Evolutionary conservation across 1,140 invertebrate genomes (phyloP), one percentile per base, ranked within the genome.

Genomic region (Camponotus floridanus): DNA sequence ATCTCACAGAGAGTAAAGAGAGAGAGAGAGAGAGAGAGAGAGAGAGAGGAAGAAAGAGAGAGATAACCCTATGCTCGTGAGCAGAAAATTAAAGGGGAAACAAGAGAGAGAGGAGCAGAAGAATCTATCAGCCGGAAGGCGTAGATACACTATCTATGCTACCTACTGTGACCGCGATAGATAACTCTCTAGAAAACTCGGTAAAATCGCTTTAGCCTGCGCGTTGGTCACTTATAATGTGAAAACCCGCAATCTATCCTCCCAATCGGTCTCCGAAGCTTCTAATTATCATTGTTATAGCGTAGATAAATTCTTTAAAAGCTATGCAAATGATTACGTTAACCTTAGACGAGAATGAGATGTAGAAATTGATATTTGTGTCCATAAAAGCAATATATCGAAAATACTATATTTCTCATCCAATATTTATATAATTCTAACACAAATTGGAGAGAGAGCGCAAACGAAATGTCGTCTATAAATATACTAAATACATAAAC

Each of bases 61-160:
- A 65, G 68, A 65, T 39, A 64, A 51, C 73, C 45, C 26, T 67
- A 4, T 8, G 48, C 18, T 78, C n/a, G 57, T 68, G 84, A 61
- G 55, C 36, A 80, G 64, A 48, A n/a, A 86, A 45, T 64, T 68
- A 86, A 68, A 86, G 84, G 80, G 76, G 33, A 79, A 79, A 39
- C 33, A 48, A 33, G 18, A 51, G 57, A 61, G 26, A 45, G 55
- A 39, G 64, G 62, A 88, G 73, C 8, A 73, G 36, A 80, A 86
- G 78, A 55, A 90, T 71, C 87, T 92, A 92, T 92, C 91, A 78
- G 71, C 92, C 92, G 92, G 92, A 93, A 90, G 87, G 57, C 87
- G 87, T 87, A 92, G 92, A 92, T 93, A 93, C 87, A 88, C 70
- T 88, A 88, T 90, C 86, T 83, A 71, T 59, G 73, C 73, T 91